phyloP scores from a whole-genome alignment of 1,140 invertebrate genomes.

The Aphelenchoides avenae region DNA sequence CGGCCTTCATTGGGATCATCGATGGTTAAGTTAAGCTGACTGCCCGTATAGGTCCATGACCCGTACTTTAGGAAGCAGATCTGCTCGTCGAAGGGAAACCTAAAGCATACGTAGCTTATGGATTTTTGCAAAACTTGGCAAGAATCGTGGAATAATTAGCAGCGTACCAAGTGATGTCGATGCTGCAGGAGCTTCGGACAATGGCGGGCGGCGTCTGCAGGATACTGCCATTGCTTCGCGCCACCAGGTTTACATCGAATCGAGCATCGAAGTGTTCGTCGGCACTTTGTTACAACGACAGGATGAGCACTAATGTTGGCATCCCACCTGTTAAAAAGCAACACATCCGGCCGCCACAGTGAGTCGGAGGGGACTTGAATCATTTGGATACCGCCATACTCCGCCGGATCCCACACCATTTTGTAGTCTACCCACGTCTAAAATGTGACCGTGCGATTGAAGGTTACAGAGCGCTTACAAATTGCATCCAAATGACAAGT shows the following conservation, averaged over 20 bases:
- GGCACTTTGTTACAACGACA: constrained; percentile 63
- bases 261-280: constrained; percentile 97
- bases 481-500: constrained; percentile 50
- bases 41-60: constrained; percentile 90
- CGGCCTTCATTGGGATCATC: constrained; percentile 57
- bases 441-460: background rate
- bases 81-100: constrained; percentile 60
- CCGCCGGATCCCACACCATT: constrained; percentile 76
- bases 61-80: constrained; percentile 70
- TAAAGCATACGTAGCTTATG: background rate
- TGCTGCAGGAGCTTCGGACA: constrained; percentile 98
- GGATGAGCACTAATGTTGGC: background rate
- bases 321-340: constrained; percentile 54
- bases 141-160: background rate
- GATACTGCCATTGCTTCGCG: constrained; percentile 86
- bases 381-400: constrained; percentile 81
- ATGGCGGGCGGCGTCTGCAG: constrained; percentile 94
- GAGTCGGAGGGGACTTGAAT: constrained; percentile 72
- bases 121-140: no score
- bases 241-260: constrained; percentile 93
- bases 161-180: constrained; percentile 90
- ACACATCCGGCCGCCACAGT: constrained; percentile 53
- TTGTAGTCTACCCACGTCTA: constrained; percentile 51
- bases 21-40: constrained; percentile 61
- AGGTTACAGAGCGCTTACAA: constrained; percentile 17